phyloP scores from a whole-genome alignment of 2,113 vertebrate species.

The Oplegnathus fasciatus region DNA sequence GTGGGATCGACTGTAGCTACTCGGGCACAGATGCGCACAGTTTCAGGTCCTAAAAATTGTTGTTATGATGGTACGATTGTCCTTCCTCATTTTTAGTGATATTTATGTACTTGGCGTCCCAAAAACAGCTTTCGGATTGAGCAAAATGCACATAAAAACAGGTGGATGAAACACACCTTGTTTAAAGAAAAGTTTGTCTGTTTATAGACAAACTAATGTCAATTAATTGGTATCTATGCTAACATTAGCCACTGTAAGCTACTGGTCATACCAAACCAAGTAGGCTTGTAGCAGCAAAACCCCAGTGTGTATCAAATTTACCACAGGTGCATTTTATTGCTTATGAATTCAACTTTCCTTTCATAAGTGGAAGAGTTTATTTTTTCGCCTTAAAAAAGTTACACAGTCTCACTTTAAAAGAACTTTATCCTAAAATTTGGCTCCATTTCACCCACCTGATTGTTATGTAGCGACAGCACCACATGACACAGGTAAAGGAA shows the following conservation, averaged over 20 bases:
- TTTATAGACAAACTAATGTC: neutral
- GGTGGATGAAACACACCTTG: neutral
- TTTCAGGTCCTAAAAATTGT: neutral
- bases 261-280: neutral
- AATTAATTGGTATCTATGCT: neutral
- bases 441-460: conserved; percentile 17
- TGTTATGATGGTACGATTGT: neutral
- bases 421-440: neutral
- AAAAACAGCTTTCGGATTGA: neutral
- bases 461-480: neutral
- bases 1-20: neutral
- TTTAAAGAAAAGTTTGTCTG: neutral
- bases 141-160: neutral
- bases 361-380: neutral
- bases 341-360: neutral
- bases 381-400: neutral
- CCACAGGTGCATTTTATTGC: neutral
- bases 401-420: neutral
- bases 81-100: neutral
- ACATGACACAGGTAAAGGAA: conserved; percentile 1
- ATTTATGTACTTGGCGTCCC: neutral
- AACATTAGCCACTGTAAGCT: neutral
- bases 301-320: neutral
- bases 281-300: neutral
- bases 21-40: neutral